Evolutionary conservation across 2,113 vertebrate species (phyloP).

Genomic region (Crotophaga sulcirostris): DNA sequence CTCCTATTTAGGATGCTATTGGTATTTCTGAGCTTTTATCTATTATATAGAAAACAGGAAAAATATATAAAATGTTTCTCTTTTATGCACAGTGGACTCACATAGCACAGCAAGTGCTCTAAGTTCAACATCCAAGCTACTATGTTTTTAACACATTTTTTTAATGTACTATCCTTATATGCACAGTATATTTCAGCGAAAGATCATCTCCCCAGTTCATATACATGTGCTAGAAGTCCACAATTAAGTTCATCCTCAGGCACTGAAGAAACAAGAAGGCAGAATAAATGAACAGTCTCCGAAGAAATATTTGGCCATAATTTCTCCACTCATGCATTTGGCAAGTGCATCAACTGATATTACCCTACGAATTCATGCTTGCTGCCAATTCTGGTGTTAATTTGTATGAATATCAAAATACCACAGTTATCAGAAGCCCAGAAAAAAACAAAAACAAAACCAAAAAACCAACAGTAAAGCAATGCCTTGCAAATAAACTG

Average conservation of each 20-base stretch:
- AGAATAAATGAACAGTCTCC: not conserved
- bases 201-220: not conserved
- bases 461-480: not conserved
- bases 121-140: not conserved
- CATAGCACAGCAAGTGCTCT: not conserved
- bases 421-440: not conserved
- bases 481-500: not conserved
- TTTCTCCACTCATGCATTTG: not conserved
- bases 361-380: not conserved
- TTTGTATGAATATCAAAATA: not conserved
- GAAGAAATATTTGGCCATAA: not conserved
- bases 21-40: not conserved
- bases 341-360: not conserved
- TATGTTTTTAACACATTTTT: not conserved
- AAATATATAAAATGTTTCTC: not conserved
- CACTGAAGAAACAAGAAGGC: not conserved
- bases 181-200: not conserved
- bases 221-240: not conserved
- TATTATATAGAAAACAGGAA: not conserved
- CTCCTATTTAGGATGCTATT: not conserved
- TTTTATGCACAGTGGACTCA: not conserved
- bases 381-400: not conserved
- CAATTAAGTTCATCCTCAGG: not conserved
- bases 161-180: not conserved
- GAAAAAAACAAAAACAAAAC: not conserved